Conservation (phyloP, 2,113 vertebrate genomes). For the Neolamprologus fasciatus region DNA sequence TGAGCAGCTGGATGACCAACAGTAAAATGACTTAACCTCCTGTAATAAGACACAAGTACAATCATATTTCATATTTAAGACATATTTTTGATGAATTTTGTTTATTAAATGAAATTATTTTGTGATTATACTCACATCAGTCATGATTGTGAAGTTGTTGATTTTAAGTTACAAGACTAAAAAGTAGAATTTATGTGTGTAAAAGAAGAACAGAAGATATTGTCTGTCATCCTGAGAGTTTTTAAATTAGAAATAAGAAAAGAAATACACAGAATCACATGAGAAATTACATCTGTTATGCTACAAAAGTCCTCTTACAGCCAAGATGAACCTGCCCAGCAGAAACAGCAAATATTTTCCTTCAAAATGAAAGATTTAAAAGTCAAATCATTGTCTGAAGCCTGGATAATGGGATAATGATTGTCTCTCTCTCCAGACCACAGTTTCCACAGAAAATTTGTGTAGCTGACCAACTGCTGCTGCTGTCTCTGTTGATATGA, state of each 20-base stretch:
- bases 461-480: neutral
- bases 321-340: neutral
- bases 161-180: no score
- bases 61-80: no score
- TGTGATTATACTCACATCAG: no score
- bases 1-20: no score
- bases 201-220: no score
- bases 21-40: no score
- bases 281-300: neutral
- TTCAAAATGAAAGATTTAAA: neutral
- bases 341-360: neutral
- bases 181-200: no score
- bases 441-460: neutral
- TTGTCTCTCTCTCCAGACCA: neutral
- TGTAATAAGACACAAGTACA: no score
- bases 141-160: no score
- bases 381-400: neutral
- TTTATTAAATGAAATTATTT: no score
- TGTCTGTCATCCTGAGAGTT: no score
- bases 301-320: neutral
- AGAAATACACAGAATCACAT: neutral
- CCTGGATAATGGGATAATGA: rapidly evolving
- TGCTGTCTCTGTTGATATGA: neutral
- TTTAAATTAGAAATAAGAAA: neutral
- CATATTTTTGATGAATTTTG: no score